These are phyloP conservation scores for Neomorphus geoffroyi DNA, from an alignment of 2,797 vertebrate genomes.

Conservation along the genomic window DNA sequence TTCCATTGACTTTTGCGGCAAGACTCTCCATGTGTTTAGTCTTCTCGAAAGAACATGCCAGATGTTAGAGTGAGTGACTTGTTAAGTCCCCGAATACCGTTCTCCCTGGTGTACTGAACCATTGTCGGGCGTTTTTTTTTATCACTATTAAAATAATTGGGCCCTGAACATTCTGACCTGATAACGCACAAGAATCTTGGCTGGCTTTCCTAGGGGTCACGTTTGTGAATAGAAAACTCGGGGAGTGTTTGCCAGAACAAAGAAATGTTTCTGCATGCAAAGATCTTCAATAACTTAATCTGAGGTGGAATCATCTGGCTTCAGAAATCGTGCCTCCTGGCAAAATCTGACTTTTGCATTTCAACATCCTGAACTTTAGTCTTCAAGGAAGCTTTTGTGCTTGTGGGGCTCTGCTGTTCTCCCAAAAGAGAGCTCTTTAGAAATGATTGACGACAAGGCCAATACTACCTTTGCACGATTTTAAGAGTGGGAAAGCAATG, in stretches of 20 bases:
- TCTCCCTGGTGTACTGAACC: slow-evolving; percentile 34
- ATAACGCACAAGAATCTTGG: slow-evolving; percentile 49
- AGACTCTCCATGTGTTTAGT: slow-evolving; percentile 57
- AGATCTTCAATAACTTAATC: slow-evolving; percentile 49
- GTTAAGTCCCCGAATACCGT: slow-evolving; percentile 40
- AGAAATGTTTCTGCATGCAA: slow-evolving; percentile 54
- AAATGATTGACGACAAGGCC: background rate
- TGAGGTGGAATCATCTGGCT: slow-evolving; percentile 57
- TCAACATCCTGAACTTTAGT: slow-evolving; percentile 52
- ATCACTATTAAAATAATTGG: slow-evolving; percentile 71
- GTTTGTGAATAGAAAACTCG: slow-evolving; percentile 32
- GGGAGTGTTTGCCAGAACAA: slow-evolving; percentile 53
- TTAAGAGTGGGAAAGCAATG: background rate
- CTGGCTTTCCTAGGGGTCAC: slow-evolving; percentile 39
- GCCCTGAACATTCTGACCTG: slow-evolving; percentile 51
- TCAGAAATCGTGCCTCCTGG: slow-evolving; percentile 58
- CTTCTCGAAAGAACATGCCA: slow-evolving; percentile 57
- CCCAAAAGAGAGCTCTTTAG: slow-evolving; percentile 30
- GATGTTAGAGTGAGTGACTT: slow-evolving; percentile 56
- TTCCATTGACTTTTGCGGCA: slow-evolving; percentile 56
- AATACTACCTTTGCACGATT: background rate
- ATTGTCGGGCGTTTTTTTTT: slow-evolving; percentile 4
- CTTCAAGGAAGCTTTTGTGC: slow-evolving; percentile 57
- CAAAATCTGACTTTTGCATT: slow-evolving; percentile 60
- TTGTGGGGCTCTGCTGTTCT: slow-evolving; percentile 1